These are phyloP conservation scores for Anoplopoma fimbria DNA, from an alignment of 2,113 vertebrate species.

Conservation along the genomic window DNA sequence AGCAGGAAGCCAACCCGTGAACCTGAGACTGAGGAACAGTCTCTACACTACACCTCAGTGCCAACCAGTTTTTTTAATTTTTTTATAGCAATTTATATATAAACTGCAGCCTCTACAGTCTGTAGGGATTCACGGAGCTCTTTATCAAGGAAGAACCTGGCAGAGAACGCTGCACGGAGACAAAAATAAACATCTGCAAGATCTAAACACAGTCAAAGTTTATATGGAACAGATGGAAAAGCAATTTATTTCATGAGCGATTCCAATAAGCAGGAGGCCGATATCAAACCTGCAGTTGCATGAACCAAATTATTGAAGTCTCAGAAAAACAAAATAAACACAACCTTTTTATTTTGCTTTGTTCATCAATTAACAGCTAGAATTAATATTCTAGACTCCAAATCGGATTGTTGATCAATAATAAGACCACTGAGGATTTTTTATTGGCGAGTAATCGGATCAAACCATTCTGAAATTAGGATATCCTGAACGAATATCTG, in stretches of 20 bases:
- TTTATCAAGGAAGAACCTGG: not conserved
- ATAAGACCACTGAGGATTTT: not conserved
- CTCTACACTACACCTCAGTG: not conserved
- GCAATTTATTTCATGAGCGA: not conserved
- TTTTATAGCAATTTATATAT: not conserved
- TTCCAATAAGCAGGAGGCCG: not conserved
- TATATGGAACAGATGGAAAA: slow-evolving; percentile 1
- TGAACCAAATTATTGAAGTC: not conserved
- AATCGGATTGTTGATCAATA: not conserved
- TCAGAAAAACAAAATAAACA: slow-evolving; percentile 13
- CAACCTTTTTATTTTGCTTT: not conserved
- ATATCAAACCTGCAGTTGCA: not conserved
- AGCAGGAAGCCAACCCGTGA: slow-evolving; percentile 18
- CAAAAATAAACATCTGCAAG: slow-evolving; percentile 15
- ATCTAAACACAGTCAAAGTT: slow-evolving; percentile 21
- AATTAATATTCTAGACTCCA: not conserved
- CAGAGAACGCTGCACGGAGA: not conserved
- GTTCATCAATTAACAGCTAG: not conserved
- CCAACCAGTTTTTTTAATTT: not conserved
- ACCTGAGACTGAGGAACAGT: not conserved
- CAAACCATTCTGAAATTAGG: not conserved
- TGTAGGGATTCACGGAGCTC: slow-evolving; percentile 11
- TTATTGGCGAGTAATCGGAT: not conserved
- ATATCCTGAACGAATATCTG: not conserved
- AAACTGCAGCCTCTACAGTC: not conserved